phyloP scores from a whole-genome alignment of 2,797 vertebrate species.

The Vipera latastei region DNA sequence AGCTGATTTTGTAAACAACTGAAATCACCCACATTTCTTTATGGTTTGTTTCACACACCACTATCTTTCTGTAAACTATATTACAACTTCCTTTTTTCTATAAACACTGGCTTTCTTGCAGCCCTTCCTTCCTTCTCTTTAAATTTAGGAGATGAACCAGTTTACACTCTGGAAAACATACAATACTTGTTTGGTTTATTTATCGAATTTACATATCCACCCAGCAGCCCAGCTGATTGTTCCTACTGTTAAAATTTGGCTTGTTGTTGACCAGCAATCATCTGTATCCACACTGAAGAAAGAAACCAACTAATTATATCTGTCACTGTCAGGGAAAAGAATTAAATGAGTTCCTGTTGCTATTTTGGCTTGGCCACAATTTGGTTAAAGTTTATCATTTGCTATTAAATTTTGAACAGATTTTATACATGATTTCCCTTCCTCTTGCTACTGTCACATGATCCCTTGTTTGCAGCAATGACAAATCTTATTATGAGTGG shows the following conservation, averaged over 20 bases:
- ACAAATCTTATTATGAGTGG: neutral
- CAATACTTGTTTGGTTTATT: neutral
- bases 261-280: neutral
- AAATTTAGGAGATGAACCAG: neutral
- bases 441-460: neutral
- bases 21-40: conserved; percentile 22
- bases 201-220: neutral
- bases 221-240: neutral
- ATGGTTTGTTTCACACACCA: conserved; percentile 26
- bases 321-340: neutral
- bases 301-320: neutral
- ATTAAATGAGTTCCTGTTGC: neutral
- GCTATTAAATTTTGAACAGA: neutral
- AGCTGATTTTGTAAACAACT: conserved; percentile 17
- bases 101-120: conserved; percentile 23
- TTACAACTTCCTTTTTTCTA: conserved; percentile 25
- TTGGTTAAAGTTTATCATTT: neutral
- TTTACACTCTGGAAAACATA: neutral
- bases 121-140: neutral
- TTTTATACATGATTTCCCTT: neutral
- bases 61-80: conserved; percentile 11
- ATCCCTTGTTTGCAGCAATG: neutral
- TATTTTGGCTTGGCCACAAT: neutral
- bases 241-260: neutral
- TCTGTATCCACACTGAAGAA: neutral